A percentile compares a stretch with the other conserved stretches of the same genome.
These are phyloP conservation scores for Tribolium castaneum DNA, from an alignment of 1,140 invertebrate genomes.

Conservation along the genomic window DNA sequence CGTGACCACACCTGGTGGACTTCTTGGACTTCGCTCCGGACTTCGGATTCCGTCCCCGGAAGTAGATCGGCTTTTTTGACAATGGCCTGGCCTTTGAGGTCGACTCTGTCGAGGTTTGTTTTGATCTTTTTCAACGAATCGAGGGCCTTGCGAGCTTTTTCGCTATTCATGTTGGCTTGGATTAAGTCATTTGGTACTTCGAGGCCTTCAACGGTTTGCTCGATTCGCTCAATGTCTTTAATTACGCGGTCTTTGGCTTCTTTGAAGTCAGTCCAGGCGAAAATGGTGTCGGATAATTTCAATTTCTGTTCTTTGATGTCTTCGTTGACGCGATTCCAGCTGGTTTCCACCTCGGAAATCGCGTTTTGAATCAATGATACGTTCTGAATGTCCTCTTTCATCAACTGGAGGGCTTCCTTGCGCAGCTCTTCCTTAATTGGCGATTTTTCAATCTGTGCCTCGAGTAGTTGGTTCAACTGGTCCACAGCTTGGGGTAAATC, in stretches of 20 bases:
- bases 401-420: conserved; percentile 78
- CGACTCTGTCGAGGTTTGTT: conserved; percentile 79
- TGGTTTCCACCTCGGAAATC: conserved; percentile 78
- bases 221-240: conserved; percentile 75
- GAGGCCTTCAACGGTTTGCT: conserved; percentile 69
- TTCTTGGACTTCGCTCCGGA: conserved; percentile 73
- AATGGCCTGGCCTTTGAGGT: conserved; percentile 77
- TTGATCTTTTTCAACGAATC: conserved; percentile 82
- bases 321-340: conserved; percentile 83
- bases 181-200: conserved; percentile 75
- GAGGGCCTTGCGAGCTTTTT: conserved; percentile 79
- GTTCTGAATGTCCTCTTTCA: conserved; percentile 84
- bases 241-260: conserved; percentile 77
- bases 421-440: conserved; percentile 71
- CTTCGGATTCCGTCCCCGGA: conserved; percentile 76
- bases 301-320: conserved; percentile 79
- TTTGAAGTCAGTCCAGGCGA: conserved; percentile 80
- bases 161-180: conserved; percentile 72
- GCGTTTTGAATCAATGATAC: conserved; percentile 82
- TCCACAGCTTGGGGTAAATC: conserved; percentile 72
- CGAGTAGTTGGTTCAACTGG: conserved; percentile 68
- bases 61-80: conserved; percentile 79
- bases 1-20: conserved; percentile 81
- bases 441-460: conserved; percentile 67
- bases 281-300: conserved; percentile 78